These are phyloP conservation scores for Acronicta psi DNA, from an alignment of 2,888 invertebrate genomes.

Conservation along the genomic window DNA sequence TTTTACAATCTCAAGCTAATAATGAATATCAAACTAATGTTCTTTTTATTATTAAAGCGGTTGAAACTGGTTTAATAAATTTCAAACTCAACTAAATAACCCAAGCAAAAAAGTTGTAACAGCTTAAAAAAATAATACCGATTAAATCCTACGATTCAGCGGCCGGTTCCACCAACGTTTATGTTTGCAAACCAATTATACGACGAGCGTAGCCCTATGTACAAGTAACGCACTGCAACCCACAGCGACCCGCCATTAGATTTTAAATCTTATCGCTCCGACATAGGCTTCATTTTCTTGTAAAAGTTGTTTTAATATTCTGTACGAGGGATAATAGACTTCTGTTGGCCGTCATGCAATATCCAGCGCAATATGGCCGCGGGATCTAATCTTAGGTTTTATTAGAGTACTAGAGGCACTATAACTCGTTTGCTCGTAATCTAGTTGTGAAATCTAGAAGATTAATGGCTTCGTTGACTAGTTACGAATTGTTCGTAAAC, in stretches of 20 bases:
- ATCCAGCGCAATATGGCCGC: slow-evolving; percentile 51
- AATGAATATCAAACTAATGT: too few relatives aligned
- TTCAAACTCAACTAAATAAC: too few relatives aligned
- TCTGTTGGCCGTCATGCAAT: slow-evolving; percentile 63
- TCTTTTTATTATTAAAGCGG: too few relatives aligned
- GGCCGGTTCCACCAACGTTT: slow-evolving; percentile 71
- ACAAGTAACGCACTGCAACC: slow-evolving; percentile 53
- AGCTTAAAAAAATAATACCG: slow-evolving; percentile 58
- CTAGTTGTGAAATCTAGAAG: slow-evolving; percentile 12
- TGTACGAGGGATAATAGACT: slow-evolving; percentile 58
- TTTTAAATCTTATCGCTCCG: slow-evolving; percentile 37
- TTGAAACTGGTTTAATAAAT: too few relatives aligned
- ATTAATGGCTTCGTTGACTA: slow-evolving; percentile 1
- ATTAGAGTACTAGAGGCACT: slow-evolving; percentile 29
- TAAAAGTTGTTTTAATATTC: slow-evolving; percentile 49
- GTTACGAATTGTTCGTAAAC: not conserved
- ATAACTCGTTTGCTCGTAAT: slow-evolving; percentile 28
- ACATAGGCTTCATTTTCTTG: slow-evolving; percentile 48
- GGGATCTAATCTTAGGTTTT: slow-evolving; percentile 50
- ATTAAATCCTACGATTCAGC: slow-evolving; percentile 62
- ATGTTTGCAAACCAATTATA: slow-evolving; percentile 79
- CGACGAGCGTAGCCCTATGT: slow-evolving; percentile 59
- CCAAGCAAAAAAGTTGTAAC: slow-evolving; percentile 55
- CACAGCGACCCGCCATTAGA: slow-evolving; percentile 45
- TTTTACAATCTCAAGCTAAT: too few relatives aligned